Evolutionary conservation across 2,888 invertebrate species (phyloP).

Genomic region (Parascotia fuliginaria): DNA sequence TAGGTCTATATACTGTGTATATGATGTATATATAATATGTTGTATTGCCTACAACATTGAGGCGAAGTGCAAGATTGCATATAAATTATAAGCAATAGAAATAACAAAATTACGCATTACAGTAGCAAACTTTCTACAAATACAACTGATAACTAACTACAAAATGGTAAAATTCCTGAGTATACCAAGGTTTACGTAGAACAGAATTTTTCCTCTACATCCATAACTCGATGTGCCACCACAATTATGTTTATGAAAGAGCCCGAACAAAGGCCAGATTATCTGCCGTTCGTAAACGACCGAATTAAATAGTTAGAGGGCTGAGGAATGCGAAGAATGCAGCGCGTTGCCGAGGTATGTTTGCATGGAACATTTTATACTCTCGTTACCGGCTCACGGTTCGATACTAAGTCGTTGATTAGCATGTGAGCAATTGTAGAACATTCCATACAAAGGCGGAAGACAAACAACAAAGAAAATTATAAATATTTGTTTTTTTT

Average conservation of each 20-base stretch:
- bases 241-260: slow-evolving; percentile 73
- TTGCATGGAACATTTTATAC: slow-evolving; percentile 18
- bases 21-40: too few species aligned
- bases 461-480: too few species aligned
- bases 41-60: too few species aligned
- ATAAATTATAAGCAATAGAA: not conserved
- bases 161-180: slow-evolving; percentile 37
- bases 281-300: slow-evolving; percentile 67
- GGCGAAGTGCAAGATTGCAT: too few species aligned
- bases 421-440: too few species aligned
- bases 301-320: slow-evolving; percentile 76
- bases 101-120: not conserved
- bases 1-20: too few species aligned
- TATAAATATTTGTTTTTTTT: too few species aligned
- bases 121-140: not conserved
- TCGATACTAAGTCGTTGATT: slow-evolving; percentile 15
- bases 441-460: too few species aligned
- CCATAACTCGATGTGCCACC: slow-evolving; percentile 55
- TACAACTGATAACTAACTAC: slow-evolving; percentile 9
- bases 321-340: slow-evolving; percentile 55
- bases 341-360: slow-evolving; percentile 48
- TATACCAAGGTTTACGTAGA: slow-evolving; percentile 29
- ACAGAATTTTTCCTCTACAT: slow-evolving; percentile 50
- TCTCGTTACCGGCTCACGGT: slow-evolving; percentile 20
- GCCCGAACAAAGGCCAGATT: slow-evolving; percentile 73